Evolutionary conservation across 2,113 vertebrate species (phyloP).

Genomic region (Atractosteus spatula): DNA sequence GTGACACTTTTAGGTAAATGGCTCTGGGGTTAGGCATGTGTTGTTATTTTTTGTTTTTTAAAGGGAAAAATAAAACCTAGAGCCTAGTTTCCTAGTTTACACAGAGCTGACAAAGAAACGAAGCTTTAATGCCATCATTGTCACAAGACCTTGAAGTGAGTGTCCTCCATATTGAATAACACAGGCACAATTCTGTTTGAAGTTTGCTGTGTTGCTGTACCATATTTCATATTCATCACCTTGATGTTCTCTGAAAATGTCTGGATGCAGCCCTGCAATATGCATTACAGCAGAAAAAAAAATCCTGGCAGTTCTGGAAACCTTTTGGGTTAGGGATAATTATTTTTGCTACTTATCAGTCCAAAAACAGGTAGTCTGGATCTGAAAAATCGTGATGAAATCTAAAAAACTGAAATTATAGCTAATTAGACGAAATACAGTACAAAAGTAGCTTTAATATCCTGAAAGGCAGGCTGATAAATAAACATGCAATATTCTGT

Average conservation of each 20-base stretch:
- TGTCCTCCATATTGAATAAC: constrained; percentile 42
- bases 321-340: constrained; percentile 31
- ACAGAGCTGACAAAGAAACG: constrained; percentile 22
- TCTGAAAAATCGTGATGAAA: constrained; percentile 38
- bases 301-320: constrained; percentile 26
- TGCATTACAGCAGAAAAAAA: constrained; percentile 3
- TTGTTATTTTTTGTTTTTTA: too few relatives aligned
- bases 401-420: constrained; percentile 51
- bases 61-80: constrained; percentile 10
- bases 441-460: constrained; percentile 55
- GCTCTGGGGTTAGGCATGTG: too few relatives aligned
- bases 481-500: constrained; percentile 53
- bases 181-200: constrained; percentile 47
- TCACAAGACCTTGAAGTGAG: constrained; percentile 43
- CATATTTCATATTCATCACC: constrained; percentile 30
- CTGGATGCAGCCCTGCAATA: constrained; percentile 32
- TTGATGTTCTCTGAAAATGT: constrained; percentile 33
- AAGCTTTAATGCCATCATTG: constrained; percentile 46
- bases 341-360: constrained; percentile 27
- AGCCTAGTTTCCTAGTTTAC: neutral
- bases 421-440: constrained; percentile 58
- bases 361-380: constrained; percentile 42
- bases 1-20: too few relatives aligned
- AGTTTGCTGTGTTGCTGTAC: constrained; percentile 20
- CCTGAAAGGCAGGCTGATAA: constrained; percentile 53